phyloP scores from a whole-genome alignment of 2,797 vertebrate genomes.

The Jordanella pulchra region DNA sequence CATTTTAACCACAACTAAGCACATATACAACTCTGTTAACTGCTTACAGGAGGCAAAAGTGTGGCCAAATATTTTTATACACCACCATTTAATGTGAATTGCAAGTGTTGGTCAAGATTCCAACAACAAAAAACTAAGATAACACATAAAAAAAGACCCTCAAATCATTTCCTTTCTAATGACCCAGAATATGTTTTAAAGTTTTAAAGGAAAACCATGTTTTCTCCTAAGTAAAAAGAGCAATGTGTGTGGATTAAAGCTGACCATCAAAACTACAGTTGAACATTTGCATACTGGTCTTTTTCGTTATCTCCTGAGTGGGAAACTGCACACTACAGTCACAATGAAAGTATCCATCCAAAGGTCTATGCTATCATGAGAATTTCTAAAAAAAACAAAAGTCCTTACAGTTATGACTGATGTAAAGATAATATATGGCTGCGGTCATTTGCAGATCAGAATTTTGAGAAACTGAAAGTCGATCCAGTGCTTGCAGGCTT shows the following conservation, averaged over 20 bases:
- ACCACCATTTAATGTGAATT: slow-evolving; percentile 11
- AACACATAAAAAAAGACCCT: background rate
- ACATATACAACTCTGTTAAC: slow-evolving; percentile 27
- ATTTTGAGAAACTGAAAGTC: slow-evolving; percentile 78
- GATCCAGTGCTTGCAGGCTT: slow-evolving; percentile 71
- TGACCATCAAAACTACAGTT: slow-evolving; percentile 29
- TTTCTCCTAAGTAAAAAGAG: background rate
- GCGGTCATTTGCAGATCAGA: slow-evolving; percentile 78
- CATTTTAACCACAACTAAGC: background rate
- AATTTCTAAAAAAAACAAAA: slow-evolving; percentile 2
- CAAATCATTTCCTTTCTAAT: background rate
- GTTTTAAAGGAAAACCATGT: no score
- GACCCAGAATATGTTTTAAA: background rate
- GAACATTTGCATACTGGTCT: slow-evolving; percentile 67
- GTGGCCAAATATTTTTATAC: slow-evolving; percentile 29
- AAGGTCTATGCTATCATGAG: background rate
- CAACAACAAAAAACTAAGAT: background rate
- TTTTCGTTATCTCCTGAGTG: slow-evolving; percentile 23
- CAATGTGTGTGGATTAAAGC: slow-evolving; percentile 2
- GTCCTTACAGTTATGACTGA: slow-evolving; percentile 77
- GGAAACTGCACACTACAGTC: slow-evolving; percentile 24
- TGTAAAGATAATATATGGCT: slow-evolving; percentile 79
- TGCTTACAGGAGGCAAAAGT: slow-evolving; percentile 24
- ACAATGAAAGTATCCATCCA: slow-evolving; percentile 2
- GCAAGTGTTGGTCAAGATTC: background rate